These are phyloP conservation scores for Platichthys flesus DNA, from an alignment of 2,113 vertebrate genomes.

Conservation along the genomic window DNA sequence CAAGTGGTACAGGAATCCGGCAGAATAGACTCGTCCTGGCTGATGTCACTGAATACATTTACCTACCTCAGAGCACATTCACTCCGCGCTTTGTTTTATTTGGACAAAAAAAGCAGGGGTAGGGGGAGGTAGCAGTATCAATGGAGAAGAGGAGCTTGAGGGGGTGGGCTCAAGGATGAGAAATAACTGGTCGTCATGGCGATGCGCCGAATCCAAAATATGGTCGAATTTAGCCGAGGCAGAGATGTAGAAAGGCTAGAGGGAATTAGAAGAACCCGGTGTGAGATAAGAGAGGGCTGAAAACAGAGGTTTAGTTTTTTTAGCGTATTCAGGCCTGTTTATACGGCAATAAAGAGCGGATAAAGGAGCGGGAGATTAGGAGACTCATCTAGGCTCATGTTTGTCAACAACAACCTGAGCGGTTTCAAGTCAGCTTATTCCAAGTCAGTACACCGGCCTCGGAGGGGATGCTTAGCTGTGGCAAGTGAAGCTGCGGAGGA, in stretches of 20 bases:
- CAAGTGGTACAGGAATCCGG: conserved; percentile 92
- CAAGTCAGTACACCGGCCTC: conserved; percentile 66
- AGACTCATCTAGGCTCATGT: conserved; percentile 65
- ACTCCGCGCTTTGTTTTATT: conserved; percentile 83
- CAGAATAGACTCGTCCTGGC: conserved; percentile 95
- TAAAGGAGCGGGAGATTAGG: conserved; percentile 75
- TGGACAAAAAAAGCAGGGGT: conserved; percentile 70
- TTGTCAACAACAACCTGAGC: conserved; percentile 78
- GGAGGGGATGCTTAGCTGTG: conserved; percentile 53
- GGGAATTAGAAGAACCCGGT: conserved; percentile 66
- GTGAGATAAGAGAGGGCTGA: conserved; percentile 74
- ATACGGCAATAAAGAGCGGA: conserved; percentile 72
- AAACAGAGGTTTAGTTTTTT: conserved; percentile 71
- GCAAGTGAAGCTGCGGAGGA: conserved; percentile 47
- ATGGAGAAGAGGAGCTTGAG: conserved; percentile 62
- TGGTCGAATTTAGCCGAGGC: conserved; percentile 73
- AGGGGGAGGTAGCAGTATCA: conserved; percentile 77
- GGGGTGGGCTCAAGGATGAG: conserved; percentile 75
- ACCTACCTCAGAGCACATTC: conserved; percentile 97
- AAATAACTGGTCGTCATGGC: conserved; percentile 85
- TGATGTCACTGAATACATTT: conserved; percentile 98
- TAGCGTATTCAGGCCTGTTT: conserved; percentile 63
- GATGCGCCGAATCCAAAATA: conserved; percentile 82
- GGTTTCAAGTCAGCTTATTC: conserved; percentile 71
- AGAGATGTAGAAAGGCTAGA: conserved; percentile 73